phyloP scores from a whole-genome alignment of 2,113 vertebrate species.

The Halichoeres trimaculatus region DNA sequence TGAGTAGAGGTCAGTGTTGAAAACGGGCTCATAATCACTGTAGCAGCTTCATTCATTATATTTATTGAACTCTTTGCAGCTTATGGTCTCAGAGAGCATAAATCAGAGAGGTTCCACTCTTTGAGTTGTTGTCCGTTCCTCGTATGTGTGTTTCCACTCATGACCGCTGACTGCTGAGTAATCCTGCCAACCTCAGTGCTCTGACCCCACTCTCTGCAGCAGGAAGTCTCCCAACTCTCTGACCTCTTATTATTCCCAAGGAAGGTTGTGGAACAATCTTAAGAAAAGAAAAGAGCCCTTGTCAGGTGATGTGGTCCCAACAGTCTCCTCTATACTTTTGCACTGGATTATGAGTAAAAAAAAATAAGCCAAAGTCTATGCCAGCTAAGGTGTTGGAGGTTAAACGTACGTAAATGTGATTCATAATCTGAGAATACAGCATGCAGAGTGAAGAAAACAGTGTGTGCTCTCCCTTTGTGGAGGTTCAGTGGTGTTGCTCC shows the following conservation, averaged over 20 bases:
- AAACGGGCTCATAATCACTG: conserved; percentile 73
- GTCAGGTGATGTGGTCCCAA: conserved; percentile 61
- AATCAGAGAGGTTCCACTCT: conserved; percentile 57
- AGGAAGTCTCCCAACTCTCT: conserved; percentile 69
- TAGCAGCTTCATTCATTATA: conserved; percentile 66
- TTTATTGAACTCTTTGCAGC: conserved; percentile 69
- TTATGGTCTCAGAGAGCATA: conserved; percentile 55
- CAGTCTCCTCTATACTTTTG: conserved; percentile 24
- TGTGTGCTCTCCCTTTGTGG: conserved; percentile 67
- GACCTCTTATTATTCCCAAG: conserved; percentile 73
- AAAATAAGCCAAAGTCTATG: conserved; percentile 39
- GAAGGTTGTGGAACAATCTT: conserved; percentile 48
- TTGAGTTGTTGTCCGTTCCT: neutral
- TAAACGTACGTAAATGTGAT: conserved; percentile 49
- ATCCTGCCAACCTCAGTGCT: conserved; percentile 61
- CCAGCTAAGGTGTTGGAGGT: conserved; percentile 37
- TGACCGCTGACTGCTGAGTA: conserved; percentile 56
- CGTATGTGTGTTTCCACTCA: conserved; percentile 32
- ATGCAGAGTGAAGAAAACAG: conserved; percentile 50
- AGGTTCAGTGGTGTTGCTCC: conserved; percentile 68
- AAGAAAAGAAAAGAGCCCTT: conserved; percentile 60
- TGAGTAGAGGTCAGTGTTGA: conserved; percentile 54
- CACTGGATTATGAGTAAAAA: conserved; percentile 62
- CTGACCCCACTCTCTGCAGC: conserved; percentile 67
- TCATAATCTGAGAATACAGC: conserved; percentile 45